Evolutionary conservation across 1,140 invertebrate genomes (phyloP), one percentile per base, ranked within the genome.

Genomic region (Acromyrmex heyeri): DNA sequence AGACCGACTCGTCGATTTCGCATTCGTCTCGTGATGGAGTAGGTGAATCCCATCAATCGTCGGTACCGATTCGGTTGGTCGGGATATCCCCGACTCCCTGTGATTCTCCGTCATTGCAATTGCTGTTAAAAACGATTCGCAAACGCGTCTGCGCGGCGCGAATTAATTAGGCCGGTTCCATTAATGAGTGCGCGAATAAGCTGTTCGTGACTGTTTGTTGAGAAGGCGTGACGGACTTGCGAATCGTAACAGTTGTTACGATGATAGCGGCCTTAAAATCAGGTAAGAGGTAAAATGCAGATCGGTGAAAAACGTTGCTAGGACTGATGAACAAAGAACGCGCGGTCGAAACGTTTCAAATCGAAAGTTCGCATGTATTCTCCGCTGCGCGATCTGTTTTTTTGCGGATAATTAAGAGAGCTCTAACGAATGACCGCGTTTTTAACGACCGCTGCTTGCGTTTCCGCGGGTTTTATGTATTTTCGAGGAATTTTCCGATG

Each of bases 231-330:
- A 86, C 77, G 50, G 86, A 92, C 87, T 91, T 91, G 91, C 85
- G 89, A 93, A 92, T 91, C 86, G 87, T 91, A 92, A 92, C 87
- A 90, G 90, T 88, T 92, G 92, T 92, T 93, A 90, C 90, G 75
- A 72, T 85, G 89, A 93, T 93, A 92, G 91, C 89, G 87, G 50
- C 1, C 8, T 50, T 61, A 55, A 57, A 86, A 90, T 34, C 83
- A 85, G 62, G 55, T 75, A 75, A 90, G 55, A 75, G 76, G 24
- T 76, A 59, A 69, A 87, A 90, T 82, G 86, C 61, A 83, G 27
- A 81, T 90, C 62, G 82, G 86, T 59, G 82, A 91, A 91, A 90
- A 91, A 90, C 77, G 86, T 48, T 69, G 48, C 70, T 50, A 21
- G 1, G 57, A 34, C 57, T 38, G 59, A 59, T 24, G 86, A 72